Evolutionary conservation across 30 jellyfish, hydroid and myxozoan species (phyloP), one percentile per base, ranked within the genome.

Genomic region (Cassiopea andromeda): DNA sequence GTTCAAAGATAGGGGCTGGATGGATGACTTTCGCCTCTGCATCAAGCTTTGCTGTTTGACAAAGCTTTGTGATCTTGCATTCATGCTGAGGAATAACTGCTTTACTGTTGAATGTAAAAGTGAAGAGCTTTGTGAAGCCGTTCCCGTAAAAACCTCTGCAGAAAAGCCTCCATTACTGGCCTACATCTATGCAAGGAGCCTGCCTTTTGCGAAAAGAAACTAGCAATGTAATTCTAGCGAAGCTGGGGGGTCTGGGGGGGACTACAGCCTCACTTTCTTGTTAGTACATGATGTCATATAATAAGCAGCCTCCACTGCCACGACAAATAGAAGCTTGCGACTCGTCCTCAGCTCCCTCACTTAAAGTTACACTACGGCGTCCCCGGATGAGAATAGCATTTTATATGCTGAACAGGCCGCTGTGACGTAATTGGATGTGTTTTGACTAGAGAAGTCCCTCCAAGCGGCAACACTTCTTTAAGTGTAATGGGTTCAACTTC

Each of bases 61-160:
- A 44, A 89, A 88, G 60, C 85, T 60, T 48, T 95, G 99, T 73
- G 98, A 95, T 64, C 87, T 95, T 14, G 99, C 99, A 17, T 95
- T 95, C 77, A 91, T 95, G 99, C 82, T 95, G 27, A 71, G 91
- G n/a, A 82, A 91, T 60, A 90, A 92, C 73, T 95, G 99, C 84
- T 95, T 91, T 69, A 79, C 99, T 5, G 99, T 95, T 19, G 97
- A 95, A 84, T 95, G 99, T 61, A 54, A 47, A 64, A 86, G 90
- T 77, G 96, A 88, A 66, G 84, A 76, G 66, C 74, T 92, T 2
- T 95, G 99, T 77, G 97, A 95, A 77, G 98, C 99, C 3, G 98
- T 95, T 47, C 98, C 98, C 18, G 98, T 97, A 3, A 88, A 78
- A 72, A 48, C 97, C 15, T 19, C 96, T 10, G 73, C 84, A 43